Percentiles rank a stretch among this genome's conserved stretches.
Evolutionary conservation across 2,888 invertebrate genomes (phyloP).

Genomic region (Chaitophorus viminalis): DNA sequence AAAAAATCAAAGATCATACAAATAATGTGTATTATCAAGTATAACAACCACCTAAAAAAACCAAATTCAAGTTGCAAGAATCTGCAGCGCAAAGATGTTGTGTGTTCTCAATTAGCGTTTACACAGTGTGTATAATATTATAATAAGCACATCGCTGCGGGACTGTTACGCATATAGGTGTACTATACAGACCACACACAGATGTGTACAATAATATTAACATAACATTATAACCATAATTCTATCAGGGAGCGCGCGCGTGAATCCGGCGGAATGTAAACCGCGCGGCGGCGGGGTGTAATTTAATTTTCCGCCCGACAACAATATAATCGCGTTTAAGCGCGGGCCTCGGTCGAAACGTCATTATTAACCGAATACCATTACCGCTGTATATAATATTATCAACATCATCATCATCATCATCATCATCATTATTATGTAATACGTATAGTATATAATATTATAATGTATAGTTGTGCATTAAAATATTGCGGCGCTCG

Average conservation of each 20-base stretch:
- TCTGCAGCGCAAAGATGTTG: too few species aligned
- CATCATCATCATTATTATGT: background rate
- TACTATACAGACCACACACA: too few species aligned
- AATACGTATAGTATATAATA: too few species aligned
- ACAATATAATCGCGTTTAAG: conserved; percentile 46
- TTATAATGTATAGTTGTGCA: conserved; percentile 7
- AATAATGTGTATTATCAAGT: too few species aligned
- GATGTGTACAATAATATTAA: background rate
- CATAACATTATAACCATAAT: background rate
- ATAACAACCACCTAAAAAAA: too few species aligned
- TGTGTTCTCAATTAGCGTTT: too few species aligned
- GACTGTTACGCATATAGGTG: too few species aligned
- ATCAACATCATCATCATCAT: conserved; percentile 1
- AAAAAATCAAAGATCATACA: too few species aligned
- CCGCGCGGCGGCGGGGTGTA: conserved; percentile 15
- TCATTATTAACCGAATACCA: conserved; percentile 45
- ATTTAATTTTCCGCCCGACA: conserved; percentile 45
- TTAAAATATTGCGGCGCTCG: conserved; percentile 36
- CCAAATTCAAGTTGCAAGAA: too few species aligned
- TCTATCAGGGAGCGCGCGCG: conserved; percentile 7
- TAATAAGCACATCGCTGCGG: background rate
- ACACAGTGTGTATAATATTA: too few species aligned
- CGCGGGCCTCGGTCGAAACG: conserved; percentile 21
- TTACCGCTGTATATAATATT: background rate
- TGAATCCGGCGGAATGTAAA: background rate